A percentile compares a stretch with the other conserved stretches of the same genome.
Conservation (phyloP, 2,888 invertebrate genomes). For the Hypolimnas misippus region DNA sequence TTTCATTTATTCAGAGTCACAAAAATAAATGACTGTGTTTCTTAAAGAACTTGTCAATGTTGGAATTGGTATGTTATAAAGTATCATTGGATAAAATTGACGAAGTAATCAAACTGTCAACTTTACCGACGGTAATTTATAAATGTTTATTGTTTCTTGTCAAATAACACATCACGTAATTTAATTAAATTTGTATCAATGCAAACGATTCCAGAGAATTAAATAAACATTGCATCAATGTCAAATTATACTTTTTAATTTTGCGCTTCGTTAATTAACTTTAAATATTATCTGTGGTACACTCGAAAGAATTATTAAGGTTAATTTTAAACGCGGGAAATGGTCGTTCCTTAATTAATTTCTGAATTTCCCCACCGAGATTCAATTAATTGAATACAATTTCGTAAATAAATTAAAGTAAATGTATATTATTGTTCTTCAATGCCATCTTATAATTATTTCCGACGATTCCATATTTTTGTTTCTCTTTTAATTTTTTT, state of each 20-base stretch:
- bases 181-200: background rate
- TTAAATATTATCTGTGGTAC: too few species aligned
- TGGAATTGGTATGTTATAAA: too few species aligned
- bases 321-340: conserved; percentile 1
- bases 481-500: background rate
- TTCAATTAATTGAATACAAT: background rate
- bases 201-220: background rate
- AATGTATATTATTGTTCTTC: background rate
- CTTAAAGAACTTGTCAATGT: too few species aligned
- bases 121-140: too few species aligned
- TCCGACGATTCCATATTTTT: background rate
- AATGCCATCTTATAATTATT: conserved; percentile 1
- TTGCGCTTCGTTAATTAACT: background rate
- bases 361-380: background rate
- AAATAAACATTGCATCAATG: background rate
- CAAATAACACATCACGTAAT: background rate
- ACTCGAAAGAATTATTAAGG: background rate
- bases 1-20: too few species aligned
- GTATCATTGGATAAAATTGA: too few species aligned
- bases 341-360: background rate
- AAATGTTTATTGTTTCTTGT: background rate
- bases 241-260: background rate
- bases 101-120: too few species aligned
- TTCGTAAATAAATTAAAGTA: background rate
- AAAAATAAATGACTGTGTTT: too few species aligned